Base-by-base conservation (phyloP, 1,140 invertebrate species). In the Nomia melanderi region DNA sequence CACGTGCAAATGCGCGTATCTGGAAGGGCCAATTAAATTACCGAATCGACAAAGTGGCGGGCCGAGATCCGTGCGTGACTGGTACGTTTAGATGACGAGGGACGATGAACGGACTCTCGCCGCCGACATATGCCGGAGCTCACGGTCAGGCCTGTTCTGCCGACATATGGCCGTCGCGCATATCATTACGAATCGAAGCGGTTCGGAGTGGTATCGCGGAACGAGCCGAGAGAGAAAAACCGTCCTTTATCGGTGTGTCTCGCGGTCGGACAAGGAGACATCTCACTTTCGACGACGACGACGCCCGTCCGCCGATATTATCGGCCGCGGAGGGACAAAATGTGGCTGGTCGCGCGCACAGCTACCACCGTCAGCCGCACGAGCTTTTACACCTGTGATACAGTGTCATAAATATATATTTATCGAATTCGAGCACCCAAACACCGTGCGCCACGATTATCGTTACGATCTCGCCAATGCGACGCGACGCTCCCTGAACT, bases 11-110 rank as follows among this genome's bases (percentile, higher is more conserved):
- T 65, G 39, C 44, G 9, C 33, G 31, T 62, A 62, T 62, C 59
- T 62, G 59, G 20, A 27, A 53, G 50, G 23, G 33, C 54, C 41
- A 69, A 60, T 69, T 20, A 50, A 31, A 50, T 12, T 36, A 69
- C 12, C 11, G 31, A 69, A 59, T 59, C n/a, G 41, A 36, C 56
- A 31, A 53, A 62, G 12, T 7, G 29, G 20, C 54, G 20, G 53
- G 20, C 14, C 65, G 20, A 53, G 50, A 50, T 50, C 63, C 63
- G 77, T 84, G 84, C 85, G 85, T 87, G 85, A 87, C 82, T 76
- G 47, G 56, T 54, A 75, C 79, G 75, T 87, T 87, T 87, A 84
- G 74, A 62, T 47, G 72, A 53, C 50, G 50, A 78, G 33, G 53
- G 47, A 67, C 77, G 31, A 60, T 59, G 78, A 72, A 62, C 62